Evolutionary conservation across 2,888 invertebrate genomes (phyloP).

Genomic region (Trachelus tabidus): DNA sequence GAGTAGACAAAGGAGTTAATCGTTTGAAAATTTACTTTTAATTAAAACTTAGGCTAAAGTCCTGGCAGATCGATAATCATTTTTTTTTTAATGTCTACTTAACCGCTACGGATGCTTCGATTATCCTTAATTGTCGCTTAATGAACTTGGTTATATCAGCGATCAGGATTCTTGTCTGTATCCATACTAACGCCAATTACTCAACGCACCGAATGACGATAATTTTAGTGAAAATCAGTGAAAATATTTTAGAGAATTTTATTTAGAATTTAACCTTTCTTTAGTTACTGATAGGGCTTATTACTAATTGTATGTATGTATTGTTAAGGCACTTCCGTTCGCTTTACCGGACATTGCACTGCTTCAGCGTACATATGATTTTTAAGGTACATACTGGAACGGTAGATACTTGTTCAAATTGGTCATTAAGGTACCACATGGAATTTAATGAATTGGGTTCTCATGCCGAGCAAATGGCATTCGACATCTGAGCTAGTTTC

Average conservation of each 20-base stretch:
- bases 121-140: conserved; percentile 44
- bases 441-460: conserved; percentile 23
- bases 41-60: not conserved
- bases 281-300: not conserved
- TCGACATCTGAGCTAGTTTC: conserved; percentile 12
- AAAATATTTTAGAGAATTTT: conserved; percentile 19
- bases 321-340: not conserved
- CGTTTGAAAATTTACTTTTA: not conserved
- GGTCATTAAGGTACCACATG: conserved; percentile 6
- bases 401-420: conserved; percentile 2
- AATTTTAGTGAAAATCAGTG: conserved; percentile 27
- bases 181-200: conserved; percentile 20
- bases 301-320: not conserved
- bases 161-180: conserved; percentile 28
- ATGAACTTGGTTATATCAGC: conserved; percentile 32
- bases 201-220: conserved; percentile 30
- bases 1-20: not conserved
- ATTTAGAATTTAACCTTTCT: conserved; percentile 13
- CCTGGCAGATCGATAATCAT: not conserved
- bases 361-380: not conserved
- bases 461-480: conserved; percentile 12
- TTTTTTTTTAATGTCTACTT: not conserved
- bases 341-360: not conserved
- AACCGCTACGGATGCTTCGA: conserved; percentile 32
- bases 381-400: not conserved